Evolutionary conservation across 1,140 invertebrate species (phyloP).

Genomic region (Littorina saxatilis): DNA sequence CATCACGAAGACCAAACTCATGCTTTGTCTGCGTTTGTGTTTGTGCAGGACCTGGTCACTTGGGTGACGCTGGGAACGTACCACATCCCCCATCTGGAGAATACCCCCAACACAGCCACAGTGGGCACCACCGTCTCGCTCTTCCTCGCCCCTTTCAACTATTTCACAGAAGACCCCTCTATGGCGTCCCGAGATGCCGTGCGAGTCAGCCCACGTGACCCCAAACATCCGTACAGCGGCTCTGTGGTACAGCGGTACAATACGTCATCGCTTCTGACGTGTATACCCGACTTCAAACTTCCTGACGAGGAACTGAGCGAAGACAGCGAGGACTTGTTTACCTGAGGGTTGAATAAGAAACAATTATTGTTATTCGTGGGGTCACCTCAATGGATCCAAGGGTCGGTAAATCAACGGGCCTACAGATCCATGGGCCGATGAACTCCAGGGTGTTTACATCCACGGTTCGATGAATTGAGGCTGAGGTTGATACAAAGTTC

Average conservation of each 20-base stretch:
- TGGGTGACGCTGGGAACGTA: constrained; percentile 68
- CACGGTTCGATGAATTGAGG: too few species aligned
- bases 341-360: constrained; percentile 35
- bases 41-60: constrained; percentile 67
- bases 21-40: too few species aligned
- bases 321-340: constrained; percentile 49
- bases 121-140: constrained; percentile 56
- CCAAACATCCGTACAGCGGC: constrained; percentile 42
- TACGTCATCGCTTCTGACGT: not conserved
- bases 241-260: constrained; percentile 52
- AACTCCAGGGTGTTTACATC: too few species aligned
- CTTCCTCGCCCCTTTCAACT: constrained; percentile 67
- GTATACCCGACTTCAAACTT: constrained; percentile 32
- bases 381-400: too few species aligned
- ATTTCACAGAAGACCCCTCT: constrained; percentile 66
- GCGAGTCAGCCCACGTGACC: constrained; percentile 78
- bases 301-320: constrained; percentile 37
- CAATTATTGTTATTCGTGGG: too few species aligned
- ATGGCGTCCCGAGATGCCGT: constrained; percentile 59
- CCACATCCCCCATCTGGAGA: constrained; percentile 67
- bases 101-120: constrained; percentile 63
- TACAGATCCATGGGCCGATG: too few species aligned
- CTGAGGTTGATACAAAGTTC: too few species aligned
- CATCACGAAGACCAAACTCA: too few species aligned
- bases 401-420: too few species aligned